Base-by-base conservation (phyloP, 2,888 invertebrate species). In the Hypomecis punctinalis region DNA sequence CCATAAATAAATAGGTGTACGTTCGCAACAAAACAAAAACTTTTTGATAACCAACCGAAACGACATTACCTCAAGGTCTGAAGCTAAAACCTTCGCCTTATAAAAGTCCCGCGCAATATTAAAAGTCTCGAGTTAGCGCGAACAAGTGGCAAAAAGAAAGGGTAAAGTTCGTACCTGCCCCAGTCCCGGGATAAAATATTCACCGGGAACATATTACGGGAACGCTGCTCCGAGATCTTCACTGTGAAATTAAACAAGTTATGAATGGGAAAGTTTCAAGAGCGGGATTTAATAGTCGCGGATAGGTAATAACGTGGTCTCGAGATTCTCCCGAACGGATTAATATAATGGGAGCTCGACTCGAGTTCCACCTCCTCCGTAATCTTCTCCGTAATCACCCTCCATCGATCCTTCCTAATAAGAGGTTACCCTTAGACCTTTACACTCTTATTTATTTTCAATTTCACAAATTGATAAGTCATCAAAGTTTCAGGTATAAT, bases 191-290 rank as follows among this genome's bases (percentile, higher is more conserved):
- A 75, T 82, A 77, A 84, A 82, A 81, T 84, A 82, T 85, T 84
- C 83, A 82, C 76, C 75, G 74, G 75, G 73, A 79, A 80, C 81
- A 80, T 79, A 81, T 82, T 76, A 79, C 76, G 72, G 68, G 72
- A 72, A 71, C 73, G 68, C 64, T 65, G 74, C 67, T 56, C 66
- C 76, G 75, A 78, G 81, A 80, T 82, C 82, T 79, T 73, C 75
- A 75, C 78, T 80, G 78, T 79, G 78, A 82, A 84, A 85, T 85
- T 83, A 83, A 85, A 83, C 84, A 84, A 83, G 84, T 84, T 85
- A 83, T 85, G 84, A 84, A 85, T 81, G 79, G 76, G 70, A 74
- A 82, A 81, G 72, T 80, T 79, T 70, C 61, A 61, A 61, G 75
- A 73, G 71, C 70, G 51, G 76, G 82, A 79, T 82, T 80, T 82